Conservation (phyloP, 2,797 vertebrate genomes). For the Moxostoma hubbsi region DNA sequence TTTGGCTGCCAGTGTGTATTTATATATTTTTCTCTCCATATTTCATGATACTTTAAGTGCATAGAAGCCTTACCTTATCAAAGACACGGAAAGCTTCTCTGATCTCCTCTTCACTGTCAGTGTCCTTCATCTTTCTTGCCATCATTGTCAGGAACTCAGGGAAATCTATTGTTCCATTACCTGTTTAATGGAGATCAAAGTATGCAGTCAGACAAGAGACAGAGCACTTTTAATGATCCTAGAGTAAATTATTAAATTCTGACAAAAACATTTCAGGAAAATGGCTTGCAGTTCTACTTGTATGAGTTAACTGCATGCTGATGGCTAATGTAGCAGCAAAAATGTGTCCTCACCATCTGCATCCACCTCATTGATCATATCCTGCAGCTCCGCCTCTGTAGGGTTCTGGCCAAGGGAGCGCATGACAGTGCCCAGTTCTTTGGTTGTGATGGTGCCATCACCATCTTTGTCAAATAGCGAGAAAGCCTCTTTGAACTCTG, state of each 20-base stretch:
- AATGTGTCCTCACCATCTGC: slow-evolving; percentile 78
- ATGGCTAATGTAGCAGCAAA: slow-evolving; percentile 37
- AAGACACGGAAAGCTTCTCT: slow-evolving; percentile 92
- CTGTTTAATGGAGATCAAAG: slow-evolving; percentile 62
- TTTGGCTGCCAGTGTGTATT: too few relatives aligned
- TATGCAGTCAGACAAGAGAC: slow-evolving; percentile 7
- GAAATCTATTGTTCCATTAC: slow-evolving; percentile 91
- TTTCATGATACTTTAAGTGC: neutral
- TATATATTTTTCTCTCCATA: too few relatives aligned
- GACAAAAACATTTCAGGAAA: neutral
- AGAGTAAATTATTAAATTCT: neutral
- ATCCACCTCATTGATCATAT: slow-evolving; percentile 86
- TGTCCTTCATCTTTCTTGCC: slow-evolving; percentile 94
- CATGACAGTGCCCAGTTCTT: slow-evolving; percentile 88
- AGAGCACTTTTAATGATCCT: neutral
- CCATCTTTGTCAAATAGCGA: slow-evolving; percentile 89
- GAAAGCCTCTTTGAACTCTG: slow-evolving; percentile 88
- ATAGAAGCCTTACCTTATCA: slow-evolving; percentile 80
- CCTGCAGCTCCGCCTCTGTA: slow-evolving; percentile 85
- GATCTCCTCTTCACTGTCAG: slow-evolving; percentile 92
- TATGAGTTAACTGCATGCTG: slow-evolving; percentile 17
- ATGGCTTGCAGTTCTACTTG: slow-evolving; percentile 3
- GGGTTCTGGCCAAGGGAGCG: slow-evolving; percentile 89
- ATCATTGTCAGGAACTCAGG: slow-evolving; percentile 93
- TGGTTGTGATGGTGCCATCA: slow-evolving; percentile 84